These are phyloP conservation scores for Brachypodius melanocephalos DNA, from an alignment of 2,113 vertebrate species.

Conservation along the genomic window DNA sequence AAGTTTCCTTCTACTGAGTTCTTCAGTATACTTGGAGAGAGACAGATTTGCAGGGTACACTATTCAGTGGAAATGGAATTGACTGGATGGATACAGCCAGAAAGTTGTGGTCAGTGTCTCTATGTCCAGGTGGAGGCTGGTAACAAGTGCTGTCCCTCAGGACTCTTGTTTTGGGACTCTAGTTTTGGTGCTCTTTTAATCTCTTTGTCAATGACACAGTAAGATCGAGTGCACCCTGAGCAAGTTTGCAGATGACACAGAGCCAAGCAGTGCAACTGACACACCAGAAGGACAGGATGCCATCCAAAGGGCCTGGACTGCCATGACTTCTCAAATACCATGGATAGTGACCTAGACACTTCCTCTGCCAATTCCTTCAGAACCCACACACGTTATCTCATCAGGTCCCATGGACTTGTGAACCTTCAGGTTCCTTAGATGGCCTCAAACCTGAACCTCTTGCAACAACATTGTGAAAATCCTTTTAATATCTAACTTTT, in stretches of 20 bases:
- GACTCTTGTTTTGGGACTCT: neutral
- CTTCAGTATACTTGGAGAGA: neutral
- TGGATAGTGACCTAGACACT: neutral
- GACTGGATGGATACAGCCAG: neutral
- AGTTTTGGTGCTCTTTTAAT: neutral
- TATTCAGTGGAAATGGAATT: neutral
- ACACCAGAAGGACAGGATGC: neutral
- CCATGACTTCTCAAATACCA: neutral
- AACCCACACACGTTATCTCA: neutral
- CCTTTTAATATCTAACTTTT: neutral
- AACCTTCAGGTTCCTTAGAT: neutral
- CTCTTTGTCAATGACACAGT: neutral
- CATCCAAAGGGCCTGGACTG: neutral
- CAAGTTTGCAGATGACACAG: neutral
- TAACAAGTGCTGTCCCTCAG: neutral
- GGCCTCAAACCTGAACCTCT: neutral
- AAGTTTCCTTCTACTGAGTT: neutral
- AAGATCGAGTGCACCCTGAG: neutral
- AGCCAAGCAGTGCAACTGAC: neutral
- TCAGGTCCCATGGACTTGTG: neutral
- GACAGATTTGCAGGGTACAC: neutral
- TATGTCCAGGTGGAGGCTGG: neutral
- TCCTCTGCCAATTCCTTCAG: neutral
- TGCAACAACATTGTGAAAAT: neutral
- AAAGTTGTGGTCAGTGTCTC: neutral